phyloP scores from a whole-genome alignment of 2,797 vertebrate species.

The Pangasius djambal region DNA sequence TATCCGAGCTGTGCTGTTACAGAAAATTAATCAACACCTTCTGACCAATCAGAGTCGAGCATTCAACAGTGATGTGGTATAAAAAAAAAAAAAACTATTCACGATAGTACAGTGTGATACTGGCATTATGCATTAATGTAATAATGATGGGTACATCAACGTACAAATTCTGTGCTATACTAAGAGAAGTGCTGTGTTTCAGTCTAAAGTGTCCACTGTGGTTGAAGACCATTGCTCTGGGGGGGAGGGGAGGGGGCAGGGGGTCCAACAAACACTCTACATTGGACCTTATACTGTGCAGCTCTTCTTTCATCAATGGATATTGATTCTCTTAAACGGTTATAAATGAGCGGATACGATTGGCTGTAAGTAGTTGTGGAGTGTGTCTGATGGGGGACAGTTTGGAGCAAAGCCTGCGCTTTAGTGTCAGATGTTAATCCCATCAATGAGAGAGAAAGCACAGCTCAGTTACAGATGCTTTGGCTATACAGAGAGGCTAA shows the following conservation, averaged over 20 bases:
- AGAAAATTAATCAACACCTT: background rate
- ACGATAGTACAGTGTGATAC: background rate
- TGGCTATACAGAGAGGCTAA: constrained; percentile 72
- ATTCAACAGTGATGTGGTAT: background rate
- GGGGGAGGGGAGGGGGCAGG: background rate
- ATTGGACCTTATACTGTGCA: background rate
- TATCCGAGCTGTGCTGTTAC: background rate
- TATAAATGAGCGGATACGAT: constrained; percentile 5
- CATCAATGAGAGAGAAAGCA: constrained; percentile 73
- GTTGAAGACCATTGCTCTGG: background rate
- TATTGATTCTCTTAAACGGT: constrained; percentile 32
- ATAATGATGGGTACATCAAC: background rate
- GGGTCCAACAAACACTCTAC: background rate
- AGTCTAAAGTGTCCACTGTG: background rate
- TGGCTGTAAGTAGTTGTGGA: background rate
- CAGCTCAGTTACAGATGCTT: constrained; percentile 77
- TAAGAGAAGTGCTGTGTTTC: background rate
- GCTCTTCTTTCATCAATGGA: constrained; percentile 14
- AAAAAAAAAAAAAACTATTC: too few species aligned
- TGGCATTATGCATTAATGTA: background rate
- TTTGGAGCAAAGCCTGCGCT: constrained; percentile 14
- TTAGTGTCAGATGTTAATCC: constrained; percentile 66
- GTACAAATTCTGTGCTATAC: background rate
- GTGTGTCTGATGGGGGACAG: background rate
- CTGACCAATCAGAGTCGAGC: background rate